phyloP scores from a whole-genome alignment of 2,888 invertebrate genomes.

The Brachycybe producta region DNA sequence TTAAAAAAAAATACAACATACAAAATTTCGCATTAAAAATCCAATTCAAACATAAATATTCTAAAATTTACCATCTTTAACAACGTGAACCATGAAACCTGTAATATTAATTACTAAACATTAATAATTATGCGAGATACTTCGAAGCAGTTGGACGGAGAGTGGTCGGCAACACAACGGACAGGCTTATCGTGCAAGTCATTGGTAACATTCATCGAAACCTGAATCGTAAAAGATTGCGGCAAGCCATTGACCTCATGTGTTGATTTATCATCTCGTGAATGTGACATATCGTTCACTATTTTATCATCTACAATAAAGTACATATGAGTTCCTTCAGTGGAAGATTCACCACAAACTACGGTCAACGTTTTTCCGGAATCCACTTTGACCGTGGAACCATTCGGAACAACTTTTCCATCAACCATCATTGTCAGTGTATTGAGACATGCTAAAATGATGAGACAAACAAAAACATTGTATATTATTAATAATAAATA shows the following conservation, averaged over 20 bases:
- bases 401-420: conserved; percentile 5
- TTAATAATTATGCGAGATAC: conserved; percentile 1
- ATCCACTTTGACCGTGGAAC: not conserved
- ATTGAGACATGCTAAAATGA: conserved; percentile 9
- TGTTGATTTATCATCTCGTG: not conserved
- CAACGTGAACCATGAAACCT: too few species aligned
- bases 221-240: conserved; percentile 2
- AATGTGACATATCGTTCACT: not conserved
- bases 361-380: not conserved
- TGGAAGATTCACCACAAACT: conserved; percentile 1
- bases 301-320: conserved; percentile 1
- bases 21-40: too few species aligned
- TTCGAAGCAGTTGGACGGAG: conserved; percentile 9
- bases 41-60: too few species aligned
- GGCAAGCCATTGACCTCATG: not conserved
- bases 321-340: conserved; percentile 9
- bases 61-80: too few species aligned
- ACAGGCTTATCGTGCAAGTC: conserved; percentile 2
- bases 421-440: conserved; percentile 4
- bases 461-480: too few species aligned
- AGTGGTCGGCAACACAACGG: conserved; percentile 9
- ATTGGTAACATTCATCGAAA: conserved; percentile 2
- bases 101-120: not conserved
- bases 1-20: too few species aligned
- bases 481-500: too few species aligned